A percentile compares a stretch with the other conserved stretches of the same genome.
Conservation (phyloP, 2,113 vertebrate genomes). For the Chloropsis cyanopogon region DNA sequence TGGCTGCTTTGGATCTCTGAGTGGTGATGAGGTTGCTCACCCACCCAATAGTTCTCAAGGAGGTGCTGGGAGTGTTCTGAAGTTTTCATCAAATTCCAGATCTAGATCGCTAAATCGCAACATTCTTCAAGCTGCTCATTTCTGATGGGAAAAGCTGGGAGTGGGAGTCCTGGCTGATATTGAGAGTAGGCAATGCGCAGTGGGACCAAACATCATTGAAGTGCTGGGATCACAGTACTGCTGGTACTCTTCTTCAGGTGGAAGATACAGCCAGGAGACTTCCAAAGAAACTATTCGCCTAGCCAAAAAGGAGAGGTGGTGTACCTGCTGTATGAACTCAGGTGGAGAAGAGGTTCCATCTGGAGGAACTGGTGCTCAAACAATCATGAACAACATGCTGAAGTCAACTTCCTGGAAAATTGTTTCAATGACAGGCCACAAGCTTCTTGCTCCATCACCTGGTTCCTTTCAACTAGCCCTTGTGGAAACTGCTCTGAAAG, state of each 20-base stretch:
- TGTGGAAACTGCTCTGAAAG: constrained; percentile 37
- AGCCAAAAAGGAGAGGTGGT: not conserved
- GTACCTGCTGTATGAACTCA: constrained; percentile 64
- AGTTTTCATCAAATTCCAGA: not conserved
- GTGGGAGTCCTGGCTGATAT: not conserved
- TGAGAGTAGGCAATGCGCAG: not conserved
- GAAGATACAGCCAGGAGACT: constrained; percentile 41
- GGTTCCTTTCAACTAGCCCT: constrained; percentile 68
- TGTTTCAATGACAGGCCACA: not conserved
- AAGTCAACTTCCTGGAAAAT: constrained; percentile 67
- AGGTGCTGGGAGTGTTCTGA: not conserved
- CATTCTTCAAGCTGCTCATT: not conserved
- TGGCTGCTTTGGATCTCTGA: not conserved
- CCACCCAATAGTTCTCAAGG: not conserved
- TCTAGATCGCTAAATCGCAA: not conserved
- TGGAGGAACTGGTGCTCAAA: constrained; percentile 37
- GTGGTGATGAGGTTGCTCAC: not conserved
- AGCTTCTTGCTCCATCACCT: constrained; percentile 45
- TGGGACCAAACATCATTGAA: not conserved
- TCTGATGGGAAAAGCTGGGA: not conserved
- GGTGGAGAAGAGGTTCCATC: not conserved
- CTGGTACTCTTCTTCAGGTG: constrained; percentile 46
- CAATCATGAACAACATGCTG: not conserved
- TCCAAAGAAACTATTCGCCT: constrained; percentile 37
- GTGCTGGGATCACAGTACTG: not conserved